A percentile compares a stretch with the other conserved stretches of the same genome.
These are phyloP conservation scores for Chiridota heheva DNA, from an alignment of 35 echinoderm and acorn worm genomes.

Conservation along the genomic window DNA sequence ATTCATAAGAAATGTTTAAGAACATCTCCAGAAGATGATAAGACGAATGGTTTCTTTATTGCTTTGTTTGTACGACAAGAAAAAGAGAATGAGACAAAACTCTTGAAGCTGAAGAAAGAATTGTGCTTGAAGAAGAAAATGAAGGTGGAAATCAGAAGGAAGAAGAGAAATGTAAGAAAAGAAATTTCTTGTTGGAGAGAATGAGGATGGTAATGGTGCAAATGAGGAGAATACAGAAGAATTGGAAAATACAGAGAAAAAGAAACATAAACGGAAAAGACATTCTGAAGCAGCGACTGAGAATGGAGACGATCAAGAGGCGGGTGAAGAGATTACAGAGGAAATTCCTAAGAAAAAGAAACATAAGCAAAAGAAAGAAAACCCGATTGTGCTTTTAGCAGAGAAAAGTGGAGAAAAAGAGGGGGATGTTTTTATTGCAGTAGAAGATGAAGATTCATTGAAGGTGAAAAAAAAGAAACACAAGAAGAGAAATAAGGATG, in stretches of 20 bases:
- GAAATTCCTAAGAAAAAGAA: too few relatives aligned
- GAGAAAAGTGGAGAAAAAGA: neutral
- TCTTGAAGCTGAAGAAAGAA: neutral
- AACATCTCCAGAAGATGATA: slow-evolving; percentile 54
- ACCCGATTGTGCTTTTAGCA: too few relatives aligned
- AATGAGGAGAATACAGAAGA: neutral
- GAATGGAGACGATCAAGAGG: too few relatives aligned
- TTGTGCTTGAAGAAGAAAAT: neutral
- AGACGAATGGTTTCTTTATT: slow-evolving; percentile 95
- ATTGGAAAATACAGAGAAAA: neutral
- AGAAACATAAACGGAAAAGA: neutral
- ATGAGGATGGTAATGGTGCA: neutral
- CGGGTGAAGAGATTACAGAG: too few relatives aligned
- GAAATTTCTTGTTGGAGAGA: too few relatives aligned
- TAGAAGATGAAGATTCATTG: neutral
- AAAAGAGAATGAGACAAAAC: neutral
- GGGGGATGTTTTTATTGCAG: neutral
- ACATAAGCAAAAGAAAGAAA: too few relatives aligned
- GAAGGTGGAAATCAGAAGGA: neutral
- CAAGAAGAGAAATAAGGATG: neutral
- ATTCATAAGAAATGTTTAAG: slow-evolving; percentile 55
- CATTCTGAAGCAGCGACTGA: neutral
- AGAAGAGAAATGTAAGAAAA: neutral
- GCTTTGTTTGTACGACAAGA: slow-evolving; percentile 54
- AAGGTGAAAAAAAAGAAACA: neutral